These are phyloP conservation scores for Sminthurinus aureus DNA, from an alignment of 2,888 invertebrate genomes.

Conservation along the genomic window DNA sequence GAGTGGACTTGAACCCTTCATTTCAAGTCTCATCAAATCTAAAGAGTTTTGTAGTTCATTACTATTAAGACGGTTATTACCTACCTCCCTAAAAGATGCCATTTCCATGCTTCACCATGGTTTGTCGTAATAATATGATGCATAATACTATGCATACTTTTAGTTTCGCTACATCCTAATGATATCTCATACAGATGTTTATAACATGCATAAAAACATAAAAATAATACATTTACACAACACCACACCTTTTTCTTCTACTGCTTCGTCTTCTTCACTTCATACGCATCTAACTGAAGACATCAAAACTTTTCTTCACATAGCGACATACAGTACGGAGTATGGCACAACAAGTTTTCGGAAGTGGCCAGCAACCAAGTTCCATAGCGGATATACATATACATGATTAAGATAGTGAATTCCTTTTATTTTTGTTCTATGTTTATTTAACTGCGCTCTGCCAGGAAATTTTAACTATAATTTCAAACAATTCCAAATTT, in stretches of 20 bases:
- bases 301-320: conserved; percentile 29
- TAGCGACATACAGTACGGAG: conserved; percentile 10
- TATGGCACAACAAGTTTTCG: conserved; percentile 46
- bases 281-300: conserved; percentile 22
- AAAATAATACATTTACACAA: not conserved
- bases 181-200: too few species aligned
- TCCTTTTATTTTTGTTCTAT: too few species aligned
- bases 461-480: too few species aligned
- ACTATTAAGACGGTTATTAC: conserved; percentile 39
- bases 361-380: conserved; percentile 45
- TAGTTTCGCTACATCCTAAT: too few species aligned
- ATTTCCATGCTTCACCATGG: conserved; percentile 37
- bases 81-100: conserved; percentile 43
- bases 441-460: too few species aligned
- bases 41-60: conserved; percentile 29
- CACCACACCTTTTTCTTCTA: not conserved
- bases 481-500: too few species aligned
- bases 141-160: too few species aligned
- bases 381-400: conserved; percentile 41
- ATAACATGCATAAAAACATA: too few species aligned
- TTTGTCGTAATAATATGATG: conserved; percentile 1
- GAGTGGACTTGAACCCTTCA: conserved; percentile 29
- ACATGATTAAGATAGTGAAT: too few species aligned
- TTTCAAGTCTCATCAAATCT: conserved; percentile 34
- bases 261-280: conserved; percentile 22